A percentile compares a stretch with the other conserved stretches of the same genome.
Evolutionary conservation across 2,797 vertebrate genomes (phyloP).

Genomic region (Coluber constrictor): DNA sequence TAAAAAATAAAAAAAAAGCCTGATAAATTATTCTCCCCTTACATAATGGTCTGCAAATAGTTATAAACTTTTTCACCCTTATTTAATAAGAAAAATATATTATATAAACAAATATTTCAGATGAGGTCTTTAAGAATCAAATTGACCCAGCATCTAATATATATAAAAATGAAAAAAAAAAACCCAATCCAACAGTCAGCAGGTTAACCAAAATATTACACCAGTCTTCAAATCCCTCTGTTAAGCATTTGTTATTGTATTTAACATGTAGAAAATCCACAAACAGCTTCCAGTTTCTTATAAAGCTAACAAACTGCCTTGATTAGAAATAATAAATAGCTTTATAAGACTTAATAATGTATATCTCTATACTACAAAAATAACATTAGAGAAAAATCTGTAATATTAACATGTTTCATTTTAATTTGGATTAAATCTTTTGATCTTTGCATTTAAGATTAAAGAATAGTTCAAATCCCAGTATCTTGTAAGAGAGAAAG

Average conservation of each 20-base stretch:
- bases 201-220: background rate
- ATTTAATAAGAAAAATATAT: background rate
- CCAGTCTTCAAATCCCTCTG: background rate
- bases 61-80: background rate
- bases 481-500: background rate
- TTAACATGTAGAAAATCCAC: background rate
- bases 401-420: background rate
- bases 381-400: background rate
- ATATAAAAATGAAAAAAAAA: background rate
- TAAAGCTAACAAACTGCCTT: background rate
- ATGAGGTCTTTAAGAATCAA: background rate
- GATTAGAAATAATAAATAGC: background rate
- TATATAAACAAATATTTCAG: background rate
- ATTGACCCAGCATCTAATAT: background rate
- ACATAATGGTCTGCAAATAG: background rate
- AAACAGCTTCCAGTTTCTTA: background rate
- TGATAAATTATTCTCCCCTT: background rate
- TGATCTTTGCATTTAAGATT: background rate
- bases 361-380: background rate
- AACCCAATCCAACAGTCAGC: background rate
- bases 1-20: background rate
- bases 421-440: background rate
- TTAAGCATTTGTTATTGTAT: background rate
- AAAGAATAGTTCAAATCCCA: background rate
- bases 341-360: background rate